These are phyloP conservation scores for Vimba vimba DNA, from an alignment of 2,113 vertebrate species.

Conservation along the genomic window DNA sequence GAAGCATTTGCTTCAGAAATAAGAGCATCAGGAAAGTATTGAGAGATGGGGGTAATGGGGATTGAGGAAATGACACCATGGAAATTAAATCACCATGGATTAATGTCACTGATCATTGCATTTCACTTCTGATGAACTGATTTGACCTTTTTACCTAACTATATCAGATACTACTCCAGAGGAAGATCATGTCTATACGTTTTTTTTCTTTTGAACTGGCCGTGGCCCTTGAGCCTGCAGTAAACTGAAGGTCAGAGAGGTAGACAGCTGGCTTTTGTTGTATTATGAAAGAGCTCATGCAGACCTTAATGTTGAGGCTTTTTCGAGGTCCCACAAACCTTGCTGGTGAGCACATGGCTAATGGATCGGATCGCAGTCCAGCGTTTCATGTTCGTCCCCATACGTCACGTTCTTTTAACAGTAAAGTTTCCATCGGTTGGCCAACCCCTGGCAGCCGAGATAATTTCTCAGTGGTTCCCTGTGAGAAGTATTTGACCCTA, in stretches of 20 bases:
- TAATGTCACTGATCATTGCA: too few species aligned
- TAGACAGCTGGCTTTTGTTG: constrained; percentile 11
- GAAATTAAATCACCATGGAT: too few species aligned
- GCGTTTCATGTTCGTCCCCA: constrained; percentile 21
- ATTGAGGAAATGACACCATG: too few species aligned
- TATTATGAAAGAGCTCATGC: constrained; percentile 28
- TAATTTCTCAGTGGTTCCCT: constrained; percentile 7
- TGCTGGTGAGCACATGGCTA: background rate
- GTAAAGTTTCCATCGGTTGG: constrained; percentile 44
- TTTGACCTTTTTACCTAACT: too few species aligned
- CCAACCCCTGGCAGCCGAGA: background rate
- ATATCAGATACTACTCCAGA: background rate
- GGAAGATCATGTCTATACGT: background rate
- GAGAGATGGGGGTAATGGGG: too few species aligned
- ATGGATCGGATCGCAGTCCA: constrained; percentile 8
- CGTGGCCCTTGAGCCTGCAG: background rate
- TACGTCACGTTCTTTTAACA: constrained; percentile 1
- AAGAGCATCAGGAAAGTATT: too few species aligned
- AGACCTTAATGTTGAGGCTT: background rate
- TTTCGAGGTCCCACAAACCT: constrained; percentile 15
- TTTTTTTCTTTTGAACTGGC: background rate
- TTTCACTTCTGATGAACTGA: too few species aligned
- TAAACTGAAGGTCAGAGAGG: constrained; percentile 32
- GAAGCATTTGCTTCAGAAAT: too few species aligned
- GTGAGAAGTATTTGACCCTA: constrained; percentile 32